phyloP scores from a whole-genome alignment of 2,888 invertebrate genomes.

The Stomorhina lunata region DNA sequence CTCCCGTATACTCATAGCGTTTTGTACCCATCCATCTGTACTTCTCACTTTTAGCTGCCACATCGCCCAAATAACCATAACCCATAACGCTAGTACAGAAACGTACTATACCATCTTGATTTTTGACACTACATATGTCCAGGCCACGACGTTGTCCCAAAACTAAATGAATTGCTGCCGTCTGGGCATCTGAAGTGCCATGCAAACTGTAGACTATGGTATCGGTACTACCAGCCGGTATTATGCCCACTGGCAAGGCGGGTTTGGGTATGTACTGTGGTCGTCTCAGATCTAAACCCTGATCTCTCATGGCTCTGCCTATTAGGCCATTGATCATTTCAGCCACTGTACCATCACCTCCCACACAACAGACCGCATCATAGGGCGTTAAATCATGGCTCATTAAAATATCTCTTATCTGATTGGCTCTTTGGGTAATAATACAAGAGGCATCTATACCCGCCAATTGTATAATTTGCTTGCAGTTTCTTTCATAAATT shows the following conservation, averaged over 20 bases:
- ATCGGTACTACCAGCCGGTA: slow-evolving; percentile 89
- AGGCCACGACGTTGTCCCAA: slow-evolving; percentile 87
- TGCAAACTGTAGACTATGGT: slow-evolving; percentile 89
- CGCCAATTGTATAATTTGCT: slow-evolving; percentile 84
- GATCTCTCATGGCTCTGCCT: slow-evolving; percentile 81
- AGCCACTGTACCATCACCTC: slow-evolving; percentile 92
- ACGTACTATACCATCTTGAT: slow-evolving; percentile 83
- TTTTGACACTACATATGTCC: slow-evolving; percentile 87
- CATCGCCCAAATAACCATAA: slow-evolving; percentile 93
- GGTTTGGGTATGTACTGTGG: slow-evolving; percentile 78
- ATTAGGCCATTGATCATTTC: slow-evolving; percentile 88
- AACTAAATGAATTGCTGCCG: slow-evolving; percentile 90
- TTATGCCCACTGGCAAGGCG: slow-evolving; percentile 81
- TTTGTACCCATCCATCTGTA: slow-evolving; percentile 93
- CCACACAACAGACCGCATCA: slow-evolving; percentile 89
- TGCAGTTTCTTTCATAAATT: slow-evolving; percentile 87
- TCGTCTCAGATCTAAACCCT: slow-evolving; percentile 72
- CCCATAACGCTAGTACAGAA: slow-evolving; percentile 89
- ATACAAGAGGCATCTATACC: slow-evolving; percentile 85
- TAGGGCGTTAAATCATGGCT: slow-evolving; percentile 82
- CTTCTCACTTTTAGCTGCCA: slow-evolving; percentile 88
- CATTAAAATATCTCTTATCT: slow-evolving; percentile 86
- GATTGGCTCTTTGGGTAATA: slow-evolving; percentile 87
- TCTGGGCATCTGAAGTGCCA: slow-evolving; percentile 89
- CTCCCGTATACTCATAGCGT: slow-evolving; percentile 88